Conservation (phyloP, 2,113 vertebrate species). For the Peucedramus taeniatus region DNA sequence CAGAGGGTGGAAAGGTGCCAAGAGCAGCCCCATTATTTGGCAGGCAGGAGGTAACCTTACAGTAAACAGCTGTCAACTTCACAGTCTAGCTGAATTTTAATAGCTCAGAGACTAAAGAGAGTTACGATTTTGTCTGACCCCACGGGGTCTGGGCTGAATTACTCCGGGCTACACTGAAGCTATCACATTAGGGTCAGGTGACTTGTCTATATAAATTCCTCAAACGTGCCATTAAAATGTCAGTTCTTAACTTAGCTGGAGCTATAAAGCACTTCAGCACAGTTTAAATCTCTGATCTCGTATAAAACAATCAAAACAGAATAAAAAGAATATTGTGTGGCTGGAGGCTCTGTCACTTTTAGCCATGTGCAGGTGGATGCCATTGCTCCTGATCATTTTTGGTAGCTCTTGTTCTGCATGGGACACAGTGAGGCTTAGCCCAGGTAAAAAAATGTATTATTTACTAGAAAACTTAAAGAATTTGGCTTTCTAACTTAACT, state of each 20-base stretch:
- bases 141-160: constrained; percentile 5
- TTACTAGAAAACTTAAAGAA: background rate
- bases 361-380: background rate
- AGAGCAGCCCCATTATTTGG: constrained; percentile 37
- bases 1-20: constrained; percentile 32
- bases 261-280: background rate
- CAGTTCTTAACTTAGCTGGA: constrained; percentile 13
- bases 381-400: fast-evolving
- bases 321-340: background rate
- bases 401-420: background rate
- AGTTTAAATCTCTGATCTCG: background rate
- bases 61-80: constrained; percentile 62
- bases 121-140: background rate
- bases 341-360: background rate
- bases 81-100: constrained; percentile 48
- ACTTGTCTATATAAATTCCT: constrained; percentile 38
- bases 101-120: constrained; percentile 13
- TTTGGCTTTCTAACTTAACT: background rate
- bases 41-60: constrained; percentile 58
- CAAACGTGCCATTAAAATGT: constrained; percentile 23
- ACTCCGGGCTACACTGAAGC: background rate
- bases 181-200: background rate
- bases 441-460: background rate
- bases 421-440: background rate
- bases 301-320: background rate